Conservation (phyloP, 2,113 vertebrate genomes). For the Oncorhynchus tshawytscha region DNA sequence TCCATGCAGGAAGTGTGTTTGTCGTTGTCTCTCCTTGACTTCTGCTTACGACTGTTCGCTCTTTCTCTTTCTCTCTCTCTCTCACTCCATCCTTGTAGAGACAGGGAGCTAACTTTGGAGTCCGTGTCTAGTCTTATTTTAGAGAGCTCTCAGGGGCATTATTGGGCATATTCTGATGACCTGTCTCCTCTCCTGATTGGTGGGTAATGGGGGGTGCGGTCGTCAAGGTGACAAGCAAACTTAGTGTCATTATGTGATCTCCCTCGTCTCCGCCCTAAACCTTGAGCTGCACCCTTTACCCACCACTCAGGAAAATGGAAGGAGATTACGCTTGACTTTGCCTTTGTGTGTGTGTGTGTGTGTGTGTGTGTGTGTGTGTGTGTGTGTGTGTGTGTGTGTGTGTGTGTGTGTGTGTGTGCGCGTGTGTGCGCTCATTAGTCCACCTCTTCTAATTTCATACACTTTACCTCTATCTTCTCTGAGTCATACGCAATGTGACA, state of each 20-base stretch:
- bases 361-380: background rate
- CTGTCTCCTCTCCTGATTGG: background rate
- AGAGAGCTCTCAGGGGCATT: background rate
- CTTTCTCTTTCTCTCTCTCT: background rate
- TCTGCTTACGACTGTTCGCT: background rate
- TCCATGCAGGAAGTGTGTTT: too few species aligned
- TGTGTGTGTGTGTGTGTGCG: background rate
- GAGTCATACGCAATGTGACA: background rate
- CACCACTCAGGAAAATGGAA: constrained; percentile 1
- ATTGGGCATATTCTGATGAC: constrained; percentile 13
- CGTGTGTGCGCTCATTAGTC: background rate
- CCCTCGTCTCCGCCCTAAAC: background rate
- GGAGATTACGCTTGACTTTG: constrained; percentile 3
- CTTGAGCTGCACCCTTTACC: background rate
- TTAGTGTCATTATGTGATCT: constrained; percentile 4
- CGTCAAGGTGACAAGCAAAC: constrained; percentile 25
- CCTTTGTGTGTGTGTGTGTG: background rate
- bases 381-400: too few species aligned
- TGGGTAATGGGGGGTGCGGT: constrained; percentile 19
- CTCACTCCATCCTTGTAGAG: background rate
- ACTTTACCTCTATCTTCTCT: background rate
- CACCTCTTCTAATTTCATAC: background rate
- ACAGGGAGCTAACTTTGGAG: too few species aligned
- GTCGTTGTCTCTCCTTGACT: background rate
- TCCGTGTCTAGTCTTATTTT: background rate